A percentile compares a stretch with the other conserved stretches of the same genome.
Evolutionary conservation across 2,113 vertebrate species (phyloP).

Genomic region (Acanthochromis polyacanthus): DNA sequence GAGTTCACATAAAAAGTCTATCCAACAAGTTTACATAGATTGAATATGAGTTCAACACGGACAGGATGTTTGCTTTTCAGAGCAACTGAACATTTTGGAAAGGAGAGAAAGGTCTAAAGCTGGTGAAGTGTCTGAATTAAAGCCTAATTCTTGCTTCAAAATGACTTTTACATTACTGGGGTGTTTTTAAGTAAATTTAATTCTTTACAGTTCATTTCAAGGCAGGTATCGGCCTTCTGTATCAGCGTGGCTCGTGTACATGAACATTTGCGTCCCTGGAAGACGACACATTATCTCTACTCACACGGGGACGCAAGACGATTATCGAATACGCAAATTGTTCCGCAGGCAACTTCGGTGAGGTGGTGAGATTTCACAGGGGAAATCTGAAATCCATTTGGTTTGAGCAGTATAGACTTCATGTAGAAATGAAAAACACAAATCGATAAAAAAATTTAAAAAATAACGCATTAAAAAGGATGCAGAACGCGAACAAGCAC

Average conservation of each 20-base stretch:
- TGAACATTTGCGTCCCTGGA: not conserved
- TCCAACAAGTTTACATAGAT: not conserved
- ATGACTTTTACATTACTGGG: not conserved
- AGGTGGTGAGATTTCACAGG: constrained; percentile 21
- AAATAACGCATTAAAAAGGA: constrained; percentile 6
- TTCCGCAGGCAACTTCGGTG: constrained; percentile 39
- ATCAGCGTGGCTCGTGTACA: not conserved
- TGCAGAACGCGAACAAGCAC: constrained; percentile 7
- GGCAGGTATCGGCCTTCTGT: not conserved
- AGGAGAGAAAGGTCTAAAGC: not conserved
- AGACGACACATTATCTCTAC: constrained; percentile 44
- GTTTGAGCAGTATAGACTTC: not conserved
- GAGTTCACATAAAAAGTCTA: no score
- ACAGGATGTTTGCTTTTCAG: not conserved
- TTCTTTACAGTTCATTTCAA: not conserved
- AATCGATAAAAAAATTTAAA: not conserved
- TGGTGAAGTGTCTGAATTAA: not conserved
- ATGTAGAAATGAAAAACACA: constrained; percentile 7
- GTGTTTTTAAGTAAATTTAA: not conserved
- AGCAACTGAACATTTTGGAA: not conserved
- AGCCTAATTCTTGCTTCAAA: not conserved
- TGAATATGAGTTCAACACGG: not conserved
- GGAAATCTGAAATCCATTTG: constrained; percentile 56
- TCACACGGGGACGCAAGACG: constrained; percentile 12
- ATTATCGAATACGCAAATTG: constrained; percentile 44